A percentile compares a stretch with the other conserved stretches of the same genome.
These are phyloP conservation scores for Aphelinus certus DNA, from an alignment of 1,140 invertebrate genomes.

Conservation along the genomic window DNA sequence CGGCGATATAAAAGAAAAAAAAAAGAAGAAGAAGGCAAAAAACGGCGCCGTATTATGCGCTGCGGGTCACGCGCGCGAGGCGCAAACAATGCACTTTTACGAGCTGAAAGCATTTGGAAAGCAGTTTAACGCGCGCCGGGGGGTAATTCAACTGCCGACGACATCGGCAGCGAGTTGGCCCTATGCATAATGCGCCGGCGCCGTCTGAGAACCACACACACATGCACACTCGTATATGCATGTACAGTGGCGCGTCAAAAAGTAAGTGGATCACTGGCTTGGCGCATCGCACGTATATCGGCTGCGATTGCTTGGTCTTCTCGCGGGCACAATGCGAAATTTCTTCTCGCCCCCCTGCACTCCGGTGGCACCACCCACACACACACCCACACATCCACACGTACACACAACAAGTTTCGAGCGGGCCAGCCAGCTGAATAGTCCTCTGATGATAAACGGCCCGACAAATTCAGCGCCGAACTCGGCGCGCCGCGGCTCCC, in stretches of 20 bases:
- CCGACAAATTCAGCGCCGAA: constrained; percentile 21
- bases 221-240: neutral
- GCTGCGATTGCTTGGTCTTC: neutral
- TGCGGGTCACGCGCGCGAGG: too few relatives aligned
- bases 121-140: neutral
- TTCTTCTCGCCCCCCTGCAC: neutral
- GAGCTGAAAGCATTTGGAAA: neutral
- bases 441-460: constrained; percentile 29
- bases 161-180: too few relatives aligned
- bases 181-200: too few relatives aligned
- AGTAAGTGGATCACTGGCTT: constrained; percentile 7
- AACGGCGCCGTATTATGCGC: too few relatives aligned
- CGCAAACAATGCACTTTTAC: too few relatives aligned
- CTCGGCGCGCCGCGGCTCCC: neutral
- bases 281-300: neutral
- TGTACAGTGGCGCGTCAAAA: constrained; percentile 15
- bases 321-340: constrained; percentile 4
- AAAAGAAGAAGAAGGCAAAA: too few relatives aligned
- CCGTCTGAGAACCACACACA: neutral
- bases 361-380: too few relatives aligned
- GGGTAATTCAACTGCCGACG: constrained; percentile 6
- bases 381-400: too few relatives aligned
- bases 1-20: too few relatives aligned
- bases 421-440: constrained; percentile 9
- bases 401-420: too few relatives aligned